Base-by-base conservation (phyloP, 2,888 invertebrate species). In the Byasa hedistus region DNA sequence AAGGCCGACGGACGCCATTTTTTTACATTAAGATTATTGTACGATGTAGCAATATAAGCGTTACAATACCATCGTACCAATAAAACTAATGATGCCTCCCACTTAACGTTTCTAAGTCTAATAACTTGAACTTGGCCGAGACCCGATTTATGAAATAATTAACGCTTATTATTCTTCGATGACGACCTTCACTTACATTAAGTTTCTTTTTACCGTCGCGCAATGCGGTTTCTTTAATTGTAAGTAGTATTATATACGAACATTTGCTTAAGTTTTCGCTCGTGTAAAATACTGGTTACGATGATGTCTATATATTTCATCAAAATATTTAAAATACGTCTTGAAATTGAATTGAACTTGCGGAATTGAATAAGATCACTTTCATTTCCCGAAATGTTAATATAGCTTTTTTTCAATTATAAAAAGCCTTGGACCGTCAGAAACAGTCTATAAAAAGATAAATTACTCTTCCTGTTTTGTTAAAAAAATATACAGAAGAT, bases 121-220 rank as follows among this genome's bases (percentile, higher is more conserved):
- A 70, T 70, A 70, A 72, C 81, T 85, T 87, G 85, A 86, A 88
- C 87, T 87, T 89, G 88, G 77, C 83, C 83, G 74, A 78, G 75
- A 79, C 69, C 69, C 66, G 61, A 66, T 70, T 68, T 59, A 65
- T 60, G 48, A 65, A 71, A 74, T 75, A 76, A 75, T 71, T 57
- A 68, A 69, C 74, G 72, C 76, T 78, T 74, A 74, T 70, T 74
- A 65, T 70, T 75, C 75, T 75, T 72, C 75, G 76, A 70, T 75
- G 71, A 65, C 69, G 70, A 71, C 65, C 69, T 69, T 71, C 59
- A 62, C 56, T 65, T 63, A 17, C 15, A 36, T 24, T 54, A 27
- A 57, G 23, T 44, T 55, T 61, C 19, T 61, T 48, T 52, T 36
- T 39, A 58, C 12, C 3, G 44, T 5, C 55, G 22, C 54, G 27